phyloP scores from a whole-genome alignment of 2,797 vertebrate genomes.

The Pseudochirops cupreus region DNA sequence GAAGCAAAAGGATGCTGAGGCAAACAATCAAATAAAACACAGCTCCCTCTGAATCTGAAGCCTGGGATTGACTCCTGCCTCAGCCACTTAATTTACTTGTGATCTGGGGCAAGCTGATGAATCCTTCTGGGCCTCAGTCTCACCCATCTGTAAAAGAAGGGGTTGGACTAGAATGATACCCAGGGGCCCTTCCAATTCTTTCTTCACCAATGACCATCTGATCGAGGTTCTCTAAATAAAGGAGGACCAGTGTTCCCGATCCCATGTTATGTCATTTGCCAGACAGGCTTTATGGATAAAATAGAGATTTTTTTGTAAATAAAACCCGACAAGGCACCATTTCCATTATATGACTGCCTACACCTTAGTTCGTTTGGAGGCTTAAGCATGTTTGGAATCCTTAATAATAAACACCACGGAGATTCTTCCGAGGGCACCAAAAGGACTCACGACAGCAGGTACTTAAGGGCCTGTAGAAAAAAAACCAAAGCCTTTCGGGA shows the following conservation, averaged over 20 bases:
- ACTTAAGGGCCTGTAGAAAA: constrained; percentile 5
- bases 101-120: neutral
- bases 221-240: neutral
- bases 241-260: neutral
- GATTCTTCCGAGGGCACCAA: neutral
- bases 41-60: neutral
- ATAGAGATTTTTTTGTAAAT: neutral
- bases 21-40: neutral
- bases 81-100: neutral
- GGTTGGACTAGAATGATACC: neutral
- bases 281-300: neutral
- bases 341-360: too few relatives aligned
- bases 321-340: neutral
- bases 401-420: neutral
- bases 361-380: neutral
- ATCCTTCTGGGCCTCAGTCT: neutral
- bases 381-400: neutral
- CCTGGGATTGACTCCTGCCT: neutral
- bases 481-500: neutral
- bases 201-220: neutral
- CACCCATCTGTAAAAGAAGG: neutral
- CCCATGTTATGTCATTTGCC: neutral
- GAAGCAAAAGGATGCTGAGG: neutral
- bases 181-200: neutral
- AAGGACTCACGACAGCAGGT: constrained; percentile 9